Evolutionary conservation across 2,113 vertebrate species (phyloP), one percentile per base, ranked within the genome.

Genomic region (Enhydra lutris): DNA sequence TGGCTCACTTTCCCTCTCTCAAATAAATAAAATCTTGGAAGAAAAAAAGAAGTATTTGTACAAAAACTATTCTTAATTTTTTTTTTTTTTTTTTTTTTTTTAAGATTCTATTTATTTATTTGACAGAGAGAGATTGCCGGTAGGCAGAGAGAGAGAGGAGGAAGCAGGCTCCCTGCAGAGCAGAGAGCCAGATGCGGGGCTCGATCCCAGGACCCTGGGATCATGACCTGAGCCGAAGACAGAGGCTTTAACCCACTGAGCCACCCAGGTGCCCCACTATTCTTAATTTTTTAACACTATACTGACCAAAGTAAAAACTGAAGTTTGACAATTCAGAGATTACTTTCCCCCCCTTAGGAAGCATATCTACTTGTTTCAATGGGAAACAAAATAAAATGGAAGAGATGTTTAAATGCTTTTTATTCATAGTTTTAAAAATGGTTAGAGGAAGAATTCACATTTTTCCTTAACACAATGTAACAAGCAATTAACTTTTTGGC

Each of bases 401-500:
- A 97, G 87, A 84, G 13, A 59, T 91, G 7, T 97, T 98, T 96
- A 97, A 97, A 34, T 89, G 94, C 61, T 65, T 98, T 83, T 98
- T 78, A 63, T 97, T 96, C 67, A 79, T 23, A 42, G 81, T 88
- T 81, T 42, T 98, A 94, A 95, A 80, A 97, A 95, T 52, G 61
- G 26, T 69, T 88, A 93, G 74, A 73, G 55, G 89, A 98, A 97
- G 89, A 83, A 88, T 90, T 96, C 97, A 95, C 86, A 76, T 97
- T 63, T 83, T 96, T 95, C 92, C 86, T 69, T 91, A 91, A 97
- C 81, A 71, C 84, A 97, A 1, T 93, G 55, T 97, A 98, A 96
- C 92, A 95, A 97, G 84, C 89, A 98, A 92, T 96, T 98, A 97
- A 97, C 92, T 88, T 97, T 98, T 50, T 98, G 97, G 96, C 65